Conservation (phyloP, 2,888 invertebrate species). For the Nysson spinosus region DNA sequence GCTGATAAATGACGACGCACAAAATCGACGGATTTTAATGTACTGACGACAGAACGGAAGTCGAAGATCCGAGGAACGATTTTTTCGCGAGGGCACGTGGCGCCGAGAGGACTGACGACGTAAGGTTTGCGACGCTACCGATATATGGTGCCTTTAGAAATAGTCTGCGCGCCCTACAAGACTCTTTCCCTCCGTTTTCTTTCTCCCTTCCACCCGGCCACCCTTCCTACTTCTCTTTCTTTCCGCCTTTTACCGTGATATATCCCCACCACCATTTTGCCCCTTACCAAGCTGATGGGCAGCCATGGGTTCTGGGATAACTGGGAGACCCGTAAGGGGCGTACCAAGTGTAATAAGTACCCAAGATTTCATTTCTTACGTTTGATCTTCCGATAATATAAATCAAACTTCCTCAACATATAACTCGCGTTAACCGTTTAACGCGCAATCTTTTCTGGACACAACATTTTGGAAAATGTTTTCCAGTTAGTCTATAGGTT, state of each 20-base stretch:
- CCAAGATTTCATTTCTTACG: no score
- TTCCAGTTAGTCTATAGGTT: no score
- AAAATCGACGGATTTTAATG: no score
- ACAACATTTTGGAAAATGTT: no score
- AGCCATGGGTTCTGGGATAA: constrained; percentile 43
- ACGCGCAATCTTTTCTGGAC: no score
- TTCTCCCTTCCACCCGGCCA: constrained; percentile 29
- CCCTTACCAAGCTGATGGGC: constrained; percentile 47
- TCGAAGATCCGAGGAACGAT: no score
- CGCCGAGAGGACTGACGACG: constrained; percentile 63
- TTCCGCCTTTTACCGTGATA: constrained; percentile 14
- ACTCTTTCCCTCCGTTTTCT: constrained; percentile 46
- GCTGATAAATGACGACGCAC: no score
- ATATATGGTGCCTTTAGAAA: constrained; percentile 45
- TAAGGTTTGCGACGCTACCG: constrained; percentile 43
- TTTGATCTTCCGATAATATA: no score
- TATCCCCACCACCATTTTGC: constrained; percentile 45
- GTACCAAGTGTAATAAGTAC: constrained; percentile 33
- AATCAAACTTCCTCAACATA: no score
- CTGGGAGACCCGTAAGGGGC: constrained; percentile 35
- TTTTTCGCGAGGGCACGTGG: constrained; percentile 58
- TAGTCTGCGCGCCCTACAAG: constrained; percentile 46
- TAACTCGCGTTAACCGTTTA: no score
- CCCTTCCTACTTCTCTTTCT: constrained; percentile 17
- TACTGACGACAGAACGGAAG: no score